A percentile compares a stretch with the other conserved stretches of the same genome.
These are phyloP conservation scores for Brachionus asplanchnoidis DNA, from an alignment of 1,140 invertebrate genomes.

Conservation along the genomic window DNA sequence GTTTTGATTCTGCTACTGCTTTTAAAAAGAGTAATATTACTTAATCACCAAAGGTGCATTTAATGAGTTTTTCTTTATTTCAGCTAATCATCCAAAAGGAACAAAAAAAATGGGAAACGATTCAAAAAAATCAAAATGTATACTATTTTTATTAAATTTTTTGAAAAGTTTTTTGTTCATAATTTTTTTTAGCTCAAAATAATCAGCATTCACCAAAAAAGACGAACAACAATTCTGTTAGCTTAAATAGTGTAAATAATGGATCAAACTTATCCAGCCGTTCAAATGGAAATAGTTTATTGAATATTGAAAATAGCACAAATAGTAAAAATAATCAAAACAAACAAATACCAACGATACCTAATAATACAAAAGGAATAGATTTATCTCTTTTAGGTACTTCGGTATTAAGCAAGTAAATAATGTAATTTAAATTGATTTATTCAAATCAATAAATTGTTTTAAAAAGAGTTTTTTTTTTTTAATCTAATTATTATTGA, in stretches of 20 bases:
- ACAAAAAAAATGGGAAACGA: neutral
- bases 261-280: neutral
- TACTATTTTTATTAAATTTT: neutral
- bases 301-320: neutral
- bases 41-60: neutral
- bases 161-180: neutral
- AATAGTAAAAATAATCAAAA: neutral
- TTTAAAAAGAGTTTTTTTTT: neutral
- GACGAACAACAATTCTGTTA: neutral
- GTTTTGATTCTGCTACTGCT: neutral
- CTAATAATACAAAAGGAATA: conserved; percentile 13
- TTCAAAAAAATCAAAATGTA: neutral
- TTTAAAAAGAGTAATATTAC: neutral
- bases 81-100: neutral
- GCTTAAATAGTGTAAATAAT: conserved; percentile 20
- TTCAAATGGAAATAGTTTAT: neutral
- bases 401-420: conserved; percentile 1
- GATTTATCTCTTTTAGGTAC: neutral
- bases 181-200: neutral
- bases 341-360: neutral
- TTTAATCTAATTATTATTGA: neutral
- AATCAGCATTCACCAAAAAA: neutral
- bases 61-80: neutral
- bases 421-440: neutral
- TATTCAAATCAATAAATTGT: neutral